Base-by-base conservation (phyloP, 64 coral and sea anemone species). In the Catalaphyllia jardinei region DNA sequence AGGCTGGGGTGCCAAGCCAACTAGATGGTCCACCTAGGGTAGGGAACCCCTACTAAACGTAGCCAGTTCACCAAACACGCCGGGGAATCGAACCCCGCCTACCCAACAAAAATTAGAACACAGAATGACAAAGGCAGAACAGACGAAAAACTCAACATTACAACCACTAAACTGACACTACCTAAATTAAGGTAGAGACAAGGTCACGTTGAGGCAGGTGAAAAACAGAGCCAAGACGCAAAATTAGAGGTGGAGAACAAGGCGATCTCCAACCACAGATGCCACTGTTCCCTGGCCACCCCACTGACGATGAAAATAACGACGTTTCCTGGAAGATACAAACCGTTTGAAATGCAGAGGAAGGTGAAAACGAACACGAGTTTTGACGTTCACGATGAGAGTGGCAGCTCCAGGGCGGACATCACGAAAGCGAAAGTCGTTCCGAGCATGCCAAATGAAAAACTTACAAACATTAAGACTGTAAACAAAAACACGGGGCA, bases 291-390 rank as follows among this genome's bases (percentile, higher is more conserved):
- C 79, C 30, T 0, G 18, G 22, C 29, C 82, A 3, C 62, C 29
- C 82, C 86, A 87, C 46, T 55, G 72, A 61, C 46, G 71, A 2
- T 15, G 13, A 75, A 87, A 75, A 30, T 8, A 75, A 15, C 71
- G 72, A 1, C 7, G 35, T 7, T 20, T 17, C 6, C 86, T 29
- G 1, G 33, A 1, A 35, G 33, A 35, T 3, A 1, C 1, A 35
- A 35, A 35, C 1, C 33, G 33, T 35, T 35, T 35, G 33, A 35
- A 35, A 35, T 35, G 33, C 1, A 35, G 1, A 35, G 4, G 38
- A 0, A 72, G 55, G 35, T 87, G 24, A 30, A 87, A 87, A 20
- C 8, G 71, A 49, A 75, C 73, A 31, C 14, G 73, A 13, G 33
- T 13, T 31, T 75, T 75, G 1, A 31, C 29, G 10, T n/a, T 8